Evolutionary conservation across 2,797 vertebrate species (phyloP).

Genomic region (Distichodus sexfasciatus): DNA sequence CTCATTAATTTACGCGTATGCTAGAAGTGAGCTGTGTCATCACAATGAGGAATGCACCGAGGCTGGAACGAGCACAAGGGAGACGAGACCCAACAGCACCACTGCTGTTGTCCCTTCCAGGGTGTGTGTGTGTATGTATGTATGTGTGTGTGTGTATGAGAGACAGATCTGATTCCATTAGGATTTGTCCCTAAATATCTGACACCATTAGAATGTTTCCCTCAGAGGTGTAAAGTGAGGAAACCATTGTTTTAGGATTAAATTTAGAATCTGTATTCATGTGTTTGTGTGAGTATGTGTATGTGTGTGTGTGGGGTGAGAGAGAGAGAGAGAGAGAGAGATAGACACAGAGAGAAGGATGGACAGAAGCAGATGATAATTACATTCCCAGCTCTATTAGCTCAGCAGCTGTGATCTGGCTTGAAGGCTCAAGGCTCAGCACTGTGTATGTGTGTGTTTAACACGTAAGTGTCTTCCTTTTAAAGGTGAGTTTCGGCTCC

Average conservation of each 20-base stretch:
- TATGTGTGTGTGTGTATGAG: no score
- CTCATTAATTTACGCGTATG: conserved; percentile 39
- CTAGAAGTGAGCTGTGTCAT: conserved; percentile 31
- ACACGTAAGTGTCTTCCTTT: conserved; percentile 56
- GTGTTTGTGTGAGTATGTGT: not conserved
- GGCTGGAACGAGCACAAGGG: not conserved
- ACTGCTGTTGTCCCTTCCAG: no score
- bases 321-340: conserved; percentile 24
- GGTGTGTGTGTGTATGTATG: no score
- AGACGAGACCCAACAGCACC: no score
- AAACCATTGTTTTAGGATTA: no score
- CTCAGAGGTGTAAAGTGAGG: no score
- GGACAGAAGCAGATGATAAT: conserved; percentile 58
- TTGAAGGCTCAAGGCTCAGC: conserved; percentile 64
- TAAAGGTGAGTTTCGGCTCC: conserved; percentile 63
- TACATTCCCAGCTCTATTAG: conserved; percentile 70
- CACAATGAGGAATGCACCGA: not conserved
- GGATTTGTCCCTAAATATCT: no score
- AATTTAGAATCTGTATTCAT: no score
- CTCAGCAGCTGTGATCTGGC: conserved; percentile 65
- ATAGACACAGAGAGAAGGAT: conserved; percentile 16
- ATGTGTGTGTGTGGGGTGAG: conserved; percentile 24
- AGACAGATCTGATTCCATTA: no score
- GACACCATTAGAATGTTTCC: no score
- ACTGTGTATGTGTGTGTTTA: conserved; percentile 38